These are phyloP conservation scores for Cryptoleucopteryx plumbea DNA, from an alignment of 2,113 vertebrate species.

Conservation along the genomic window DNA sequence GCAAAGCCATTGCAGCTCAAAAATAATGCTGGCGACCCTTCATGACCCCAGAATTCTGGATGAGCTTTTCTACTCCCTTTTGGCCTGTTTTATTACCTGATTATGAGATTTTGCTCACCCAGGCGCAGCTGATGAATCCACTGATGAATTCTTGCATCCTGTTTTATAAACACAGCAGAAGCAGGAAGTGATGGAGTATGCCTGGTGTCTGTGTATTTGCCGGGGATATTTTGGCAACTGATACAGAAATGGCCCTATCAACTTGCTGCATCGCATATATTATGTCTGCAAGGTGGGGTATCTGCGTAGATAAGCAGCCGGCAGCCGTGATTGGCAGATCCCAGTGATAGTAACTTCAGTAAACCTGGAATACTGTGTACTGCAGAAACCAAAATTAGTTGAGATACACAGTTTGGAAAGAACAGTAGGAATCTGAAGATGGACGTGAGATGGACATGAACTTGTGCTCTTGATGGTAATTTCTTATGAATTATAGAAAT, in stretches of 20 bases:
- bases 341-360: neutral
- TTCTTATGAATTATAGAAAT: neutral
- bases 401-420: neutral
- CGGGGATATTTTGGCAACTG: neutral
- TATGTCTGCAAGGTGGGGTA: neutral
- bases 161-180: neutral
- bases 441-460: rapidly evolving
- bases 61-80: neutral
- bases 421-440: neutral
- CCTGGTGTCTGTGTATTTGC: neutral
- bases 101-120: neutral
- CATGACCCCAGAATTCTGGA: neutral
- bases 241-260: neutral
- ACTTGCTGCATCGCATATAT: neutral
- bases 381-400: neutral
- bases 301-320: neutral
- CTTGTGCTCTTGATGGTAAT: neutral
- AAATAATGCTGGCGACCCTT: neutral
- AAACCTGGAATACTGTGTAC: neutral
- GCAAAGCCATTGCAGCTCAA: neutral
- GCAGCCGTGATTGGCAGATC: neutral
- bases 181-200: neutral
- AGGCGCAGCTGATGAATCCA: neutral
- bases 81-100: neutral
- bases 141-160: neutral